phyloP scores from a whole-genome alignment of 2,888 invertebrate genomes.

The Chaetogeoica ovagalla region DNA sequence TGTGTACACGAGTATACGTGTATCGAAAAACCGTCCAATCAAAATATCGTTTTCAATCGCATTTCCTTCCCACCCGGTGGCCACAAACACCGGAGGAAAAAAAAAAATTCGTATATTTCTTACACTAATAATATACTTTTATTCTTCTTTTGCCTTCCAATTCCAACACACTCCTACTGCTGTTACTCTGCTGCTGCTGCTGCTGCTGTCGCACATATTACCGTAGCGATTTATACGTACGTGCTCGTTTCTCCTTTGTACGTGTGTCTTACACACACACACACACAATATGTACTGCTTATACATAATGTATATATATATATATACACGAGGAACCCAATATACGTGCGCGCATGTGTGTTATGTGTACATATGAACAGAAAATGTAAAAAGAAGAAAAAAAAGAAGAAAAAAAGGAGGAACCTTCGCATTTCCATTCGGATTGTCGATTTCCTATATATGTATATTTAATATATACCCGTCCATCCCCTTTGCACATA shows the following conservation, averaged over 20 bases:
- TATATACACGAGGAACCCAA: neutral
- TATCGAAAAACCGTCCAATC: constrained; percentile 27
- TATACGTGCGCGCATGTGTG: neutral
- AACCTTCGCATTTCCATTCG: constrained; percentile 35
- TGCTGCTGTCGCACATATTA: too few species aligned
- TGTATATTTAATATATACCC: constrained; percentile 24
- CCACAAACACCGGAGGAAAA: neutral
- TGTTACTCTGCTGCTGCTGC: too few species aligned
- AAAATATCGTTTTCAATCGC: constrained; percentile 44
- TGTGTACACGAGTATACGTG: too few species aligned
- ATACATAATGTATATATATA: constrained; percentile 18
- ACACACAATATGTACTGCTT: constrained; percentile 10
- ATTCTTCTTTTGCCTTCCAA: too few species aligned
- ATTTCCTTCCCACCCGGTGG: constrained; percentile 5
- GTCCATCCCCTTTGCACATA: constrained; percentile 17
- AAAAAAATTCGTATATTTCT: constrained; percentile 10
- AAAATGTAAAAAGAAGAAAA: constrained; percentile 26
- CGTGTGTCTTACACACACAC: neutral
- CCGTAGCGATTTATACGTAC: neutral
- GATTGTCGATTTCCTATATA: constrained; percentile 50
- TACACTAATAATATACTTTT: too few species aligned
- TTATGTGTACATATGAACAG: constrained; percentile 1
- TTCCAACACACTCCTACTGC: too few species aligned
- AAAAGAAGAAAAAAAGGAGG: constrained; percentile 1
- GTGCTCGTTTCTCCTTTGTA: neutral